Percentiles rank a stretch among this genome's conserved stretches.
Evolutionary conservation across 2,797 vertebrate genomes (phyloP).

Genomic region (Octomys mimax): DNA sequence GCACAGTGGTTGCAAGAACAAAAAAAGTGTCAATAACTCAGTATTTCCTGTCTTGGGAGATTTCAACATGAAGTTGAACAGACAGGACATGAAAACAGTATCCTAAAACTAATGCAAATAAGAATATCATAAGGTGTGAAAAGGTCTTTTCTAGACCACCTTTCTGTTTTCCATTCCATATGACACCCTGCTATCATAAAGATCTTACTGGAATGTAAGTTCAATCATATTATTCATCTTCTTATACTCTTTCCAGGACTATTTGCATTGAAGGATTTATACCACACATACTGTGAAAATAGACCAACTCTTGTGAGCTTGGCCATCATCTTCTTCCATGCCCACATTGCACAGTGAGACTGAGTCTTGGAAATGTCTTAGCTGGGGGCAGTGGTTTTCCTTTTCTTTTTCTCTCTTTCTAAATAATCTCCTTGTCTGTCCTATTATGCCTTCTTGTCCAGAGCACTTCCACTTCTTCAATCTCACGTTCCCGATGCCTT

Average conservation of each 20-base stretch:
- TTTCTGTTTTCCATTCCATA: conserved; percentile 1
- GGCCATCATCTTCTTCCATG: neutral
- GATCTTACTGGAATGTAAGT: conserved; percentile 44
- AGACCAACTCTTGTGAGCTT: neutral
- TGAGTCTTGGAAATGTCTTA: neutral
- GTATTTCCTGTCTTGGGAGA: conserved; percentile 10
- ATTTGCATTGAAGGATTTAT: neutral
- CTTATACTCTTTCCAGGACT: neutral
- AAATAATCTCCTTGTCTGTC: neutral
- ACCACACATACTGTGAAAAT: neutral
- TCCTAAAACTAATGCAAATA: conserved; percentile 54
- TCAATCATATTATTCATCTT: neutral
- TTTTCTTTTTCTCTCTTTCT: neutral
- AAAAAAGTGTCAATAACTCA: conserved; percentile 9
- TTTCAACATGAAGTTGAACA: conserved; percentile 17
- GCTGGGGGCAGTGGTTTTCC: neutral
- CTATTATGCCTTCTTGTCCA: neutral
- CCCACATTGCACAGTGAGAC: neutral
- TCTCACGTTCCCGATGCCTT: neutral
- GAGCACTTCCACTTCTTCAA: neutral
- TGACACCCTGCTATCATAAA: neutral
- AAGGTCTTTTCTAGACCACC: neutral
- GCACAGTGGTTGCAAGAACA: conserved; percentile 42
- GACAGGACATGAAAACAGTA: conserved; percentile 31
- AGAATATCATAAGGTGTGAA: conserved; percentile 2